Evolutionary conservation across 1,140 invertebrate species (phyloP).

Genomic region (Brachionus asplanchnoidis): DNA sequence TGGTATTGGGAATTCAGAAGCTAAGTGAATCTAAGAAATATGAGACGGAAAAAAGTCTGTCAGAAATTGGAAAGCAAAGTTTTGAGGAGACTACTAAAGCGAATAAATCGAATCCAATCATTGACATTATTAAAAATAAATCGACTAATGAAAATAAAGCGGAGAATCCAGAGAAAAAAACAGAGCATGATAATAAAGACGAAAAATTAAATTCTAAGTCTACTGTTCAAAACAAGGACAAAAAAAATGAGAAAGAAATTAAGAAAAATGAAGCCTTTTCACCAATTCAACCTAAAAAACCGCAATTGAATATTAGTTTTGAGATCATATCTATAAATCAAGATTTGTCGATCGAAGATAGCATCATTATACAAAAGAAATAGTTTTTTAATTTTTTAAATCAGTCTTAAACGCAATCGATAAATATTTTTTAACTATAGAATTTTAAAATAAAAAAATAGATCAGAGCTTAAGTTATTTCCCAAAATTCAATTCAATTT

Average conservation of each 20-base stretch:
- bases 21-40: neutral
- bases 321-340: neutral
- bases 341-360: neutral
- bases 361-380: neutral
- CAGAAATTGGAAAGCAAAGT: neutral
- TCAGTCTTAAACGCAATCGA: neutral
- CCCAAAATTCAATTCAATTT: too few species aligned
- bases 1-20: neutral
- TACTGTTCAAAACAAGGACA: neutral
- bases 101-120: neutral
- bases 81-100: neutral
- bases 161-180: neutral
- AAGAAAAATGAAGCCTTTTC: neutral
- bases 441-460: too few species aligned
- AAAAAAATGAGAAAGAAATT: neutral
- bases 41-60: neutral
- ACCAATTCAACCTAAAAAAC: neutral
- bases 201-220: neutral
- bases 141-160: neutral
- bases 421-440: neutral
- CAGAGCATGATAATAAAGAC: neutral
- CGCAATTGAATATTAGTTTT: neutral
- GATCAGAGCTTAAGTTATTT: too few species aligned
- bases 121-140: neutral
- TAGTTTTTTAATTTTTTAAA: neutral